Base-by-base conservation (phyloP, 2,797 vertebrate genomes). In the Crenuchus spilurus region DNA sequence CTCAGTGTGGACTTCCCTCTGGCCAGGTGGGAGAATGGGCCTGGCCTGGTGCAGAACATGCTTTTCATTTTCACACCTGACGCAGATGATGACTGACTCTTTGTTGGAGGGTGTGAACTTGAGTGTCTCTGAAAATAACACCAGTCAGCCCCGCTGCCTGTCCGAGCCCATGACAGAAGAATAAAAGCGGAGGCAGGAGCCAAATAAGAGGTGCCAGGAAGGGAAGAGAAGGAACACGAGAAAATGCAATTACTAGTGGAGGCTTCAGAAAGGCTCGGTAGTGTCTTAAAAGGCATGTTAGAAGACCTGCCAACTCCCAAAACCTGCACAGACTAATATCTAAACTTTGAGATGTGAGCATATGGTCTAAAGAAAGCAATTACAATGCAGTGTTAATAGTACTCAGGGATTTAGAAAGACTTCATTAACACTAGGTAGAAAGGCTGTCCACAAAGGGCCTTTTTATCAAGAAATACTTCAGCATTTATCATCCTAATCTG, bases 41-140 rank as follows among this genome's bases (percentile, higher is more conserved):
- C 11, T 51, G 46, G 26, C 60, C 28, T 31, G 66, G 52, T 39
- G 55, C 22, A 4, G 24, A 70, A 81, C 74, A 80, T 51, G 73
- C 57, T 83, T 75, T 84, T 79, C 69, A 72, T 82, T 83, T 82
- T 82, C 68, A 78, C 80, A 77, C 80, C 76, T 63, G 74, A 16
- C 55, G 44, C 72, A 70, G 72, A 62, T 73, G 74, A 82, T 82
- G 79, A 70, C 75, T 80, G 77, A 72, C 66, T 61, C 72, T 66
- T 81, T 65, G 80, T 78, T 76, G 71, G 51, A 44, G 76, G 70
- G 78, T 79, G 78, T 80, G 74, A 82, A 79, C 71, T 75, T 80
- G 68, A 83, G 78, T 76, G 83, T 82, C 77, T 77, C 74, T 83
- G 82, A 81, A 85, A 85, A 85, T 79, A 82, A 83, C 78, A 85